Conservation (phyloP, 2,113 vertebrate species). For the Catharus fuscescens region DNA sequence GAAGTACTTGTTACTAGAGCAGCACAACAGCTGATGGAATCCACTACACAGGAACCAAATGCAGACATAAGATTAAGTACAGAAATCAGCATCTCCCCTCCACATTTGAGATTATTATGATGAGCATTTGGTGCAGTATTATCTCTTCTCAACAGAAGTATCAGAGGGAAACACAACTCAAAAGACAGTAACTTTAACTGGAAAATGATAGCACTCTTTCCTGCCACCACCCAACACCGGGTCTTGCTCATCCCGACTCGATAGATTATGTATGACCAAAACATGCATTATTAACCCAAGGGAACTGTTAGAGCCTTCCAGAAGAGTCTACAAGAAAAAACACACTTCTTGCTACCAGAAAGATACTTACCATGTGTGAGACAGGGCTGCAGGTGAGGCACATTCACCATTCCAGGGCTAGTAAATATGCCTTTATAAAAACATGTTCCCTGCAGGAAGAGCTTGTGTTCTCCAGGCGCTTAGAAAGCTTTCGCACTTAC, state of each 20-base stretch:
- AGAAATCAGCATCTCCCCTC: neutral
- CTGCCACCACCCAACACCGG: rapidly evolving
- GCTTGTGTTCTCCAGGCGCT: neutral
- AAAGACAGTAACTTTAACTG: neutral
- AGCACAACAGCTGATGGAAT: neutral
- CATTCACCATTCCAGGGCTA: neutral
- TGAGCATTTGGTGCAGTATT: neutral
- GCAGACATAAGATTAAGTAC: neutral
- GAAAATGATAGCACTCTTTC: neutral
- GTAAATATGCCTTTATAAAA: neutral
- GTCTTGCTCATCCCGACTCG: neutral
- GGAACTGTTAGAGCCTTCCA: neutral
- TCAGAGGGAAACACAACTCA: neutral
- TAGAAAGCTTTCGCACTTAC: neutral
- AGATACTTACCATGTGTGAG: neutral
- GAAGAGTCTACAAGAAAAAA: neutral
- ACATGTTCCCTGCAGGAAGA: neutral
- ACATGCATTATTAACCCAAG: neutral
- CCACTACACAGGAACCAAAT: neutral
- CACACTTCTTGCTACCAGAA: neutral
- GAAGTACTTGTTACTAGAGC: neutral
- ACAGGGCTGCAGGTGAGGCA: neutral
- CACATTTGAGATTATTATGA: neutral
- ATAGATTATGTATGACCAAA: neutral
- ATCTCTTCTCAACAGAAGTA: neutral